phyloP scores from a whole-genome alignment of 2,113 vertebrate species.

The Ophthalmolycus amberensis region DNA sequence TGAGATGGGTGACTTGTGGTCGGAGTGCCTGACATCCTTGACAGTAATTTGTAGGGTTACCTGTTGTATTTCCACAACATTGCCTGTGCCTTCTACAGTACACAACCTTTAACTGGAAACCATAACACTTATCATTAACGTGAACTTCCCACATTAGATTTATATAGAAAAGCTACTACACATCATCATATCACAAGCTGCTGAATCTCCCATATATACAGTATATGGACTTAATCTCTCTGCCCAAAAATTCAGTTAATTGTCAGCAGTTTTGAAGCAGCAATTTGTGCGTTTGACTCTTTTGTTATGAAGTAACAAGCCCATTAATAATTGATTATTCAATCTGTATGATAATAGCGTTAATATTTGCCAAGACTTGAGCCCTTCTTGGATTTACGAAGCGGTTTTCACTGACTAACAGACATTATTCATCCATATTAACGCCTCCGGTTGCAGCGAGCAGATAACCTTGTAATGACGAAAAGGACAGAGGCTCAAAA shows the following conservation, averaged over 20 bases:
- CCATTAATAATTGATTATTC: background rate
- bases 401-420: conserved; percentile 7
- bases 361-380: background rate
- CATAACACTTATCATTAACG: background rate
- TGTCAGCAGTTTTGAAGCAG: background rate
- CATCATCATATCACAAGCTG: background rate
- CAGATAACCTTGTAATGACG: conserved; percentile 33
- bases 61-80: conserved; percentile 21
- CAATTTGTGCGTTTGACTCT: background rate
- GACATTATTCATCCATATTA: conserved; percentile 21
- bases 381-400: background rate
- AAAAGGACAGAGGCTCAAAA: conserved; percentile 42
- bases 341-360: background rate
- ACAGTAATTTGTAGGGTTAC: conserved; percentile 45
- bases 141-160: conserved; percentile 1
- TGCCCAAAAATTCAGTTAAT: background rate
- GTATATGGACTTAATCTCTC: background rate
- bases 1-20: conserved; percentile 23
- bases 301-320: background rate
- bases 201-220: background rate
- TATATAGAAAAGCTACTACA: background rate
- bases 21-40: conserved; percentile 5
- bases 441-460: background rate
- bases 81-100: background rate
- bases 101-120: background rate